Evolutionary conservation across 2,888 invertebrate genomes (phyloP).

Genomic region (Callyntrura guangdongensis): DNA sequence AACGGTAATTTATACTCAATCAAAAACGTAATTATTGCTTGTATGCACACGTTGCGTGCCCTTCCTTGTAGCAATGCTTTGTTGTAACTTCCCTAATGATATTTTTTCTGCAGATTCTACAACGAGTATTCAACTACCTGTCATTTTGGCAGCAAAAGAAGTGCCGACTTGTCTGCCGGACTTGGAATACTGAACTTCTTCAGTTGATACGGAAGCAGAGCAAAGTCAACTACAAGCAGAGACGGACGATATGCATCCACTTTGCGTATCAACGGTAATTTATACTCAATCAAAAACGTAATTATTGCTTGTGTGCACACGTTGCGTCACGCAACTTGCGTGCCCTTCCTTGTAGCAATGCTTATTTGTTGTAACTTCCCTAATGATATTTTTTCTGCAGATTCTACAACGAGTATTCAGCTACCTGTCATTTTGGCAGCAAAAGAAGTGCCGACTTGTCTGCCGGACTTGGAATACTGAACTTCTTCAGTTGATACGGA

Average conservation of each 20-base stretch:
- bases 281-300: not conserved
- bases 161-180: slow-evolving; percentile 77
- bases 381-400: slow-evolving; percentile 36
- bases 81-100: not conserved
- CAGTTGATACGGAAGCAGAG: slow-evolving; percentile 69
- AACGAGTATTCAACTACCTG: slow-evolving; percentile 76
- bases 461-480: slow-evolving; percentile 77
- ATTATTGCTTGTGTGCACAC: not conserved
- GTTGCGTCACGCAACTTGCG: not conserved
- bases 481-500: slow-evolving; percentile 64
- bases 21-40: not conserved
- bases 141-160: slow-evolving; percentile 80
- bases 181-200: slow-evolving; percentile 74
- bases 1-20: slow-evolving; percentile 67
- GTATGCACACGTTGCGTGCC: not conserved
- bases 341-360: not conserved
- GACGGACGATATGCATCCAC: slow-evolving; percentile 69
- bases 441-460: slow-evolving; percentile 80
- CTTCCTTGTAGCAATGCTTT: not conserved
- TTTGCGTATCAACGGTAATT: slow-evolving; percentile 77
- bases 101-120: slow-evolving; percentile 63
- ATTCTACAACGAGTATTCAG: slow-evolving; percentile 75
- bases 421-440: slow-evolving; percentile 78
- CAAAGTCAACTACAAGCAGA: slow-evolving; percentile 72
- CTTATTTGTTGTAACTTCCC: not conserved